Conservation (phyloP, 23 tunicate species). For the Ascidia mentula region DNA sequence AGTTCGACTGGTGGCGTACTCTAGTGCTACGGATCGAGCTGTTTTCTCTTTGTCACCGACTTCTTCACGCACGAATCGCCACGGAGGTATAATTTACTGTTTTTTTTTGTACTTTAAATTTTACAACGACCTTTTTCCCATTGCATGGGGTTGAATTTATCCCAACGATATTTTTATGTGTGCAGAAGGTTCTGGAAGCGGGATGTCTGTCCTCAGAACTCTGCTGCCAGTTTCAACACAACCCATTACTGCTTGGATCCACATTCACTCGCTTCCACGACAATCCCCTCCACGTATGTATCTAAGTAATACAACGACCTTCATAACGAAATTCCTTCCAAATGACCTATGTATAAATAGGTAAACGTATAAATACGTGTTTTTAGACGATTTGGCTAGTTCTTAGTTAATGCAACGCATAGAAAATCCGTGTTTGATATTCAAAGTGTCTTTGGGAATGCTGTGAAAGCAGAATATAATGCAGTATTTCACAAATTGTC, state of each 20-base stretch:
- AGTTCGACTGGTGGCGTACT: conserved; percentile 28
- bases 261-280: conserved; percentile 34
- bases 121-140: too few relatives aligned
- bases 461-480: too few relatives aligned
- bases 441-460: too few relatives aligned
- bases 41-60: conserved; percentile 54
- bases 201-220: conserved; percentile 32
- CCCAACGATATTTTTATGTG: too few relatives aligned
- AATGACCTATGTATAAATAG: too few relatives aligned
- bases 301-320: background rate
- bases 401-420: too few relatives aligned
- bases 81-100: background rate
- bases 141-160: too few relatives aligned
- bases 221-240: conserved; percentile 30
- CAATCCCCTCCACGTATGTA: conserved; percentile 2
- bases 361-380: too few relatives aligned
- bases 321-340: too few relatives aligned
- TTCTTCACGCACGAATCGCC: background rate
- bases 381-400: too few relatives aligned
- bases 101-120: background rate
- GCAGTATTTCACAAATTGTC: too few relatives aligned
- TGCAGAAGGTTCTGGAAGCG: conserved; percentile 20
- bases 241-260: conserved; percentile 63
- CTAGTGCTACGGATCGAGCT: conserved; percentile 55
- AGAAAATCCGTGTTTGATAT: too few relatives aligned